A percentile compares a stretch with the other conserved stretches of the same genome.
phyloP scores from a whole-genome alignment of 2,797 vertebrate genomes.

The Melanotaenia nigrans region DNA sequence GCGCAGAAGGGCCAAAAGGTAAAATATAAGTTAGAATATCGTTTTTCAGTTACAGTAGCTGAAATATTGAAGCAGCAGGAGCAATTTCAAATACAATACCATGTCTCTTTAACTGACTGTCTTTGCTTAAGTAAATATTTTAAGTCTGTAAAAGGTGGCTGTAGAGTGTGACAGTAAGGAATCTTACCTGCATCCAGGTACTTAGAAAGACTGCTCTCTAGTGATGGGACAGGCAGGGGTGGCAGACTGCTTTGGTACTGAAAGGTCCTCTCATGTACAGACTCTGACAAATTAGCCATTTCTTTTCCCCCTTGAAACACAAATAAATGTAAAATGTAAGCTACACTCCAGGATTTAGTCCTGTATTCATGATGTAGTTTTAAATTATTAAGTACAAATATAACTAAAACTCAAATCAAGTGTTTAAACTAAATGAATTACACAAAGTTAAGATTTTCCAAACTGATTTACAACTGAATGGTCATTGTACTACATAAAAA shows the following conservation, averaged over 20 bases:
- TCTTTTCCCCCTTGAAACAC: constrained; percentile 29
- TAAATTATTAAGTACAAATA: not conserved
- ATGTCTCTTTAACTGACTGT: not conserved
- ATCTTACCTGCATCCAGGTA: constrained; percentile 92
- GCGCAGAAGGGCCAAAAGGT: not conserved
- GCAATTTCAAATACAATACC: not conserved
- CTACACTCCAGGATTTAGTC: not conserved
- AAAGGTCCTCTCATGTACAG: constrained; percentile 89
- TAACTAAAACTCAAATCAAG: not conserved
- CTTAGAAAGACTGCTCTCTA: constrained; percentile 89
- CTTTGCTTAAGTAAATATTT: not conserved
- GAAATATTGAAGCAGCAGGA: not conserved
- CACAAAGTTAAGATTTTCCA: not conserved
- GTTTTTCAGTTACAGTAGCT: not conserved
- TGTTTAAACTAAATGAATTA: not conserved
- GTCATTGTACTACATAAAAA: not conserved
- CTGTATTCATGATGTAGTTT: not conserved
- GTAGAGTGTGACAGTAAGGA: not conserved
- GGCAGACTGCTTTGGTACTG: constrained; percentile 91
- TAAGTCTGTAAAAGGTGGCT: not conserved
- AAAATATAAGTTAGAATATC: not conserved
- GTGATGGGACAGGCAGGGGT: constrained; percentile 88
- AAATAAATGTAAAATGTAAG: constrained; percentile 8
- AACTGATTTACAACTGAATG: not conserved
- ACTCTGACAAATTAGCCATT: constrained; percentile 88